A percentile compares a stretch with the other conserved stretches of the same genome.
phyloP scores from a whole-genome alignment of 2,888 invertebrate species.

The Euproctis similis region DNA sequence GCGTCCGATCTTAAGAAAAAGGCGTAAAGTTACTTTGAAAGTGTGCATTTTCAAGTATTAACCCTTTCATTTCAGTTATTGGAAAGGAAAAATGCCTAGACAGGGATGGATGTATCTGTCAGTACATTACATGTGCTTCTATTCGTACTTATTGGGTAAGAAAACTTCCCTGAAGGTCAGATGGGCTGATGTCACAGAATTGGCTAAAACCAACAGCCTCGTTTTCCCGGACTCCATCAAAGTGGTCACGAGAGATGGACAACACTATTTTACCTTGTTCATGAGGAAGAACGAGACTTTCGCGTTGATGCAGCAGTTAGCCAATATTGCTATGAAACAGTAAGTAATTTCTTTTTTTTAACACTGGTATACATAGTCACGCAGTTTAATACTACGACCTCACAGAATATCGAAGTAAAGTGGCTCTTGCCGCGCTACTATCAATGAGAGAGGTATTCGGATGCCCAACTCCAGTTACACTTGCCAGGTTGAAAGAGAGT shows the following conservation, averaged over 20 bases:
- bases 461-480: too few relatives aligned
- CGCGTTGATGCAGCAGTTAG: slow-evolving; percentile 93
- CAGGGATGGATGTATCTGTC: slow-evolving; percentile 99
- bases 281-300: slow-evolving; percentile 92
- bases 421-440: too few relatives aligned
- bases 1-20: too few relatives aligned
- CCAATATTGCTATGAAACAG: slow-evolving; percentile 97
- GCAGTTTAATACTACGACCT: too few relatives aligned
- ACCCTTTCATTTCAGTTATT: slow-evolving; percentile 79
- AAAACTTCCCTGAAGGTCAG: slow-evolving; percentile 91
- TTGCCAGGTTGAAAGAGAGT: too few relatives aligned
- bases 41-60: too few relatives aligned
- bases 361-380: too few relatives aligned
- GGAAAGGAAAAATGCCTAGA: slow-evolving; percentile 93
- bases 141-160: slow-evolving; percentile 93
- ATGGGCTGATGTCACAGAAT: slow-evolving; percentile 91
- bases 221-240: slow-evolving; percentile 91
- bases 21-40: too few relatives aligned
- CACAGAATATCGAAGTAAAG: too few relatives aligned
- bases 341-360: slow-evolving; percentile 60
- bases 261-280: slow-evolving; percentile 95
- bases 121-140: slow-evolving; percentile 96
- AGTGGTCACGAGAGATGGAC: slow-evolving; percentile 88
- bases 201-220: slow-evolving; percentile 84
- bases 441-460: too few relatives aligned